A percentile compares a stretch with the other conserved stretches of the same genome.
Evolutionary conservation across 2,888 invertebrate species (phyloP).

Genomic region (Watsonalla binaria): DNA sequence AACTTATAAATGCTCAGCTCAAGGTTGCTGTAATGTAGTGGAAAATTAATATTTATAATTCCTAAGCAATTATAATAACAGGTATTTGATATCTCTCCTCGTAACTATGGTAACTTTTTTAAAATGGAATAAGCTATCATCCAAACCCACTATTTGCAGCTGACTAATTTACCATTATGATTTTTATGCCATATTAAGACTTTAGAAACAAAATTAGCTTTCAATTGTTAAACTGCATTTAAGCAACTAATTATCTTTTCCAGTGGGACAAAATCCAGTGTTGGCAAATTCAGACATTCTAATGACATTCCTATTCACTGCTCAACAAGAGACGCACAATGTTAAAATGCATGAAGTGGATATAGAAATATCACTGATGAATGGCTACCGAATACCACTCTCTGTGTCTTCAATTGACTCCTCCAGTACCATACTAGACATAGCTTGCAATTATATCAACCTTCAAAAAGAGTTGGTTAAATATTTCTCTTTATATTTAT

Average conservation of each 20-base stretch:
- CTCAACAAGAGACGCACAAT: slow-evolving; percentile 92
- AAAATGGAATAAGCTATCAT: no score
- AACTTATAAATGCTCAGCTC: no score
- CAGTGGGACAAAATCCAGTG: slow-evolving; percentile 92
- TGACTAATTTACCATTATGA: no score
- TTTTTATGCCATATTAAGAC: no score
- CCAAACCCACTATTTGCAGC: no score
- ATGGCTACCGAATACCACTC: slow-evolving; percentile 90
- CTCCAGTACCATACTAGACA: slow-evolving; percentile 89
- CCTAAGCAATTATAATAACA: no score
- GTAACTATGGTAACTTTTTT: no score
- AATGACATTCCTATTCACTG: slow-evolving; percentile 91
- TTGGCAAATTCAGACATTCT: slow-evolving; percentile 89
- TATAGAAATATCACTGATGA: slow-evolving; percentile 91
- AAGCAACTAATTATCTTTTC: slow-evolving; percentile 29
- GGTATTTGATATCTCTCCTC: no score
- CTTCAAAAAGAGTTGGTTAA: slow-evolving; percentile 87
- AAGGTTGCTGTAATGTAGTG: no score
- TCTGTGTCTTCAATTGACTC: slow-evolving; percentile 89
- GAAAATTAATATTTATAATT: no score
- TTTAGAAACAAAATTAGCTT: no score
- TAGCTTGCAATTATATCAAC: slow-evolving; percentile 89
- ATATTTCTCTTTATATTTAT: slow-evolving; percentile 94
- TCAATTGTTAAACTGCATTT: no score
- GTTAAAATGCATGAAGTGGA: slow-evolving; percentile 83